Evolutionary conservation across 1,140 invertebrate genomes (phyloP), one percentile per base, ranked within the genome.

Genomic region (Drosophila quadrilineata): DNA sequence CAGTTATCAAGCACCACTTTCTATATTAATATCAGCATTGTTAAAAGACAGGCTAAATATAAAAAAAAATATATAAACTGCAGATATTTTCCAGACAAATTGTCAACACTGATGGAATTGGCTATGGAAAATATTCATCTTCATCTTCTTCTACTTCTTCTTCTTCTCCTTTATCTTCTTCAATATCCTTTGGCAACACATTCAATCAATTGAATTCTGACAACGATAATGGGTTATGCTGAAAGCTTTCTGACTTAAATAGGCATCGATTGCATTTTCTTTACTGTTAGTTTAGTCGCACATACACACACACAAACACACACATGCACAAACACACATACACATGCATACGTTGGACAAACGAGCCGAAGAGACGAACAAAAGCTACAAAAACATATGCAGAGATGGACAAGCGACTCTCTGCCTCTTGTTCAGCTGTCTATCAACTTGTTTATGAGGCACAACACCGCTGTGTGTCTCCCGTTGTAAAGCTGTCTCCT

Each of bases 371-470:
- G 33, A 6, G 54, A 29, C 31, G 29, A 54, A 22, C 36, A 54
- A 63, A 53, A 54, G 59, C 58, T 26, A 46, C 21, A 29, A 16
- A 3, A 31, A 14, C 40, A n/a, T 35, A 14, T 26, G 36, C 6
- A 26, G 36, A 24, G 10, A 35, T 8, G 14, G 1, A 28, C 10
- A n/a, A 4, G 12, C n/a, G 24, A 28, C 33, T 26, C 40, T 16
- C 14, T 16, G 33, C 21, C 35, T 14, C 22, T 16, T 26, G 29
- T 36, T 41, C 33, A 31, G 36, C 35, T 52, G 67, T 54, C 67
- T 70, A 59, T 71, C 50, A 68, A 52, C 68, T 71, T 71, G 68
- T 67, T 67, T 62, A 54, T 67, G 64, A 67, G 64, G 31, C 31
- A 26, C 41, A 60, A n/a, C n/a, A 38, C 48, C 53, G 24, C 54